Conservation (phyloP, 2,888 invertebrate genomes). For the Tetragonisca angustula region DNA sequence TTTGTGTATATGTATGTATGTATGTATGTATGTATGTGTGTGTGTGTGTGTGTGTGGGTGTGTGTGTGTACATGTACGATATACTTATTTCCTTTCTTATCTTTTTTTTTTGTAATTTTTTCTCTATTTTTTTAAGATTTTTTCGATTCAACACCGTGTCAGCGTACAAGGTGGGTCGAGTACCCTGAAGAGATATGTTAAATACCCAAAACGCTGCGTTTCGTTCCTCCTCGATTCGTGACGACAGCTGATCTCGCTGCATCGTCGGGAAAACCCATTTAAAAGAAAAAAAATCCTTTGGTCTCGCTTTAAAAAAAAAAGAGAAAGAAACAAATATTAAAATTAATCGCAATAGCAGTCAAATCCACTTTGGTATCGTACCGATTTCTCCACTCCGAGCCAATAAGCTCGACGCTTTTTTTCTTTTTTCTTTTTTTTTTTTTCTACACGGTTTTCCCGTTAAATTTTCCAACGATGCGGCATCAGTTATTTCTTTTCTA, state of each 20-base stretch:
- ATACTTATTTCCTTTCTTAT: conserved; percentile 40
- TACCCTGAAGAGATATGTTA: conserved; percentile 82
- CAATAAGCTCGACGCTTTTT: conserved; percentile 50
- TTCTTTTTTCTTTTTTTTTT: conserved; percentile 10
- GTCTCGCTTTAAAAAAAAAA: conserved; percentile 61
- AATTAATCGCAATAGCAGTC: conserved; percentile 75
- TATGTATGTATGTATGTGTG: conserved; percentile 45
- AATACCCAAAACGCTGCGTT: conserved; percentile 51
- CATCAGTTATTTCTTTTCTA: conserved; percentile 1
- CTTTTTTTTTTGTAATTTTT: conserved; percentile 40
- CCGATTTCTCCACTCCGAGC: conserved; percentile 66
- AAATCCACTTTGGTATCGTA: conserved; percentile 81
- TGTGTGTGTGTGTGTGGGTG: conserved; percentile 52
- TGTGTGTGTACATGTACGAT: conserved; percentile 52
- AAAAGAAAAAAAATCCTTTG: conserved; percentile 67
- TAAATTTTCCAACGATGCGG: conserved; percentile 37
- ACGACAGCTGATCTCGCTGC: conserved; percentile 60
- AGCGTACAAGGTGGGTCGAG: conserved; percentile 71
- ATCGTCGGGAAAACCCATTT: conserved; percentile 34
- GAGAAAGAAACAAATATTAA: conserved; percentile 31
- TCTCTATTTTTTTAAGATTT: conserved; percentile 43
- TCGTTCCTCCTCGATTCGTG: conserved; percentile 30
- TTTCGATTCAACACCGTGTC: conserved; percentile 62
- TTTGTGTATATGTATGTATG: conserved; percentile 45
- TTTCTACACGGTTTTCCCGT: conserved; percentile 22